These are phyloP conservation scores for Andricus quercusramuli DNA, from an alignment of 2,888 invertebrate genomes.

Conservation along the genomic window DNA sequence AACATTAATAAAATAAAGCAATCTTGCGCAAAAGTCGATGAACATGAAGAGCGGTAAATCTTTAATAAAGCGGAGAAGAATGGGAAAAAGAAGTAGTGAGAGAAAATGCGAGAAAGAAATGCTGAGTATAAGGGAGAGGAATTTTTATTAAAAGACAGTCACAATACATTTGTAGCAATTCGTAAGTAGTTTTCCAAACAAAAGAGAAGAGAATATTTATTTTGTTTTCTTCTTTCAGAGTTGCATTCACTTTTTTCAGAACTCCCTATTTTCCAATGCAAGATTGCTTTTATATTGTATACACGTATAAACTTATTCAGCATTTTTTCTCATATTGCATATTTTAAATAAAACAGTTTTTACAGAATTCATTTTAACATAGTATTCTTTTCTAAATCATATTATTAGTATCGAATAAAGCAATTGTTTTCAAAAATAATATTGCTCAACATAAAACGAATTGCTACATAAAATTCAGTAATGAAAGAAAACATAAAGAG, in stretches of 20 bases:
- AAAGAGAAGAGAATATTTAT: slow-evolving; percentile 27
- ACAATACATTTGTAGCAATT: slow-evolving; percentile 20
- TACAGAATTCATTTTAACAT: background rate
- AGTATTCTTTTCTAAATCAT: background rate
- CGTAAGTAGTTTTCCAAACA: slow-evolving; percentile 17
- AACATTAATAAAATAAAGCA: slow-evolving; percentile 25
- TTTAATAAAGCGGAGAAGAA: slow-evolving; percentile 39
- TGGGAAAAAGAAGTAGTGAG: background rate
- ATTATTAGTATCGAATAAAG: background rate
- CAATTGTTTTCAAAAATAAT: background rate
- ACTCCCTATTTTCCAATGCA: slow-evolving; percentile 9
- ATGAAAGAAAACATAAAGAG: slow-evolving; percentile 28
- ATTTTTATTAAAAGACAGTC: slow-evolving; percentile 31
- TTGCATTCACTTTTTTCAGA: no score
- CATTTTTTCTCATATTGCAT: background rate
- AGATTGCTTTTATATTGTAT: slow-evolving; percentile 15
- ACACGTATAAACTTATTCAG: background rate
- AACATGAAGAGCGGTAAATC: slow-evolving; percentile 14
- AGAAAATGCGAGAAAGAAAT: background rate
- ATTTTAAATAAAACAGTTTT: background rate
- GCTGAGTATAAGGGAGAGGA: background rate
- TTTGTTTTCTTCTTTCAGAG: background rate
- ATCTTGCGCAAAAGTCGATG: slow-evolving; percentile 33
- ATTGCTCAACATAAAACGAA: background rate
- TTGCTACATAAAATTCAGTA: slow-evolving; percentile 27